phyloP scores from a whole-genome alignment of 1,140 invertebrate species.

The Cylas formicarius region DNA sequence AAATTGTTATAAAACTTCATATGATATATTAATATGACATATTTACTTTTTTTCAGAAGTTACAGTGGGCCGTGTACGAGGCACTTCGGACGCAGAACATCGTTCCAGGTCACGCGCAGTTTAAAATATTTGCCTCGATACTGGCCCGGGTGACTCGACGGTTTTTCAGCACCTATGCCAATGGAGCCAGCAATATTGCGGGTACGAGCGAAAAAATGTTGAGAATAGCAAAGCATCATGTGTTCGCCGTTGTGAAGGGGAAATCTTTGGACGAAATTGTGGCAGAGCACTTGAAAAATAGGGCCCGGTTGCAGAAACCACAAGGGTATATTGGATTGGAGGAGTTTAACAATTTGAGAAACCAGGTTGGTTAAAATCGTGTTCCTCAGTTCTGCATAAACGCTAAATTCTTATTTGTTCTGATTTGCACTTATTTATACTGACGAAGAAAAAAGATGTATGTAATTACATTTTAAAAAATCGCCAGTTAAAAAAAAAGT shows the following conservation, averaged over 20 bases:
- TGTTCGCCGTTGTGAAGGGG: constrained; percentile 53
- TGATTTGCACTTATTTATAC: too few species aligned
- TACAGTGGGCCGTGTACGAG: constrained; percentile 61
- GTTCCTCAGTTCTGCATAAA: neutral
- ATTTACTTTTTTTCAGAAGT: constrained; percentile 49
- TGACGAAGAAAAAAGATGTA: too few species aligned
- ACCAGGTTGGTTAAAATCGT: constrained; percentile 7
- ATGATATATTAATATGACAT: constrained; percentile 8
- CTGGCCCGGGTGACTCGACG: constrained; percentile 48
- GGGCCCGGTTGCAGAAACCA: constrained; percentile 28
- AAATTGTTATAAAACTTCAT: constrained; percentile 4
- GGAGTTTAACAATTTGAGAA: constrained; percentile 13
- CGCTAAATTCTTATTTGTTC: too few species aligned
- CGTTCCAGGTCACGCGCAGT: constrained; percentile 53
- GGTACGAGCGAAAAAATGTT: constrained; percentile 51
- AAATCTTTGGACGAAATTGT: constrained; percentile 51
- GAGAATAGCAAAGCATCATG: constrained; percentile 55
- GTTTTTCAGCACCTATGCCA: constrained; percentile 39
- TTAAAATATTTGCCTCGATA: constrained; percentile 52
- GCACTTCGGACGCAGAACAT: constrained; percentile 57
- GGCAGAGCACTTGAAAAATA: constrained; percentile 38
- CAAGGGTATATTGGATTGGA: constrained; percentile 33
- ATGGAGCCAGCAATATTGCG: constrained; percentile 42
- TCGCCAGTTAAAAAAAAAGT: too few species aligned
- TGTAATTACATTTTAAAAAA: too few species aligned